phyloP scores from a whole-genome alignment of 2,888 invertebrate genomes.

The Cremastobaeus sp. region DNA sequence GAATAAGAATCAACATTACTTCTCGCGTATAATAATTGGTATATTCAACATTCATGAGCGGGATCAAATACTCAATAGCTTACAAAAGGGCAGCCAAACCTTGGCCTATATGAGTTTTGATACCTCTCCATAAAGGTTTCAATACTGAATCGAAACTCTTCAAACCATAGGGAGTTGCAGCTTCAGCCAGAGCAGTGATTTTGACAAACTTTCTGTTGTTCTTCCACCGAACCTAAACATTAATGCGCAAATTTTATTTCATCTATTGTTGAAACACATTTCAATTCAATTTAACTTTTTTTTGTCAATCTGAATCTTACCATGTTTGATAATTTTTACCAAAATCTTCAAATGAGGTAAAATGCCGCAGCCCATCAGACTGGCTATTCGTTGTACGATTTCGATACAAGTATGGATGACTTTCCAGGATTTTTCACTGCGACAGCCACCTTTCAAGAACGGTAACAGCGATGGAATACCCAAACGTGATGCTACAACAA shows the following conservation, averaged over 20 bases:
- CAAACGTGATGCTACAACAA: constrained; percentile 99
- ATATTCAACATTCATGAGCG: constrained; percentile 99
- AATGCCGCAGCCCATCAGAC: constrained; percentile 99
- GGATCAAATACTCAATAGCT: constrained; percentile 99
- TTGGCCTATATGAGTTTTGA: constrained; percentile 92
- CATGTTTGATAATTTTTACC: constrained; percentile 99
- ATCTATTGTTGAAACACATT: neutral
- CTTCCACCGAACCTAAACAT: constrained; percentile 90
- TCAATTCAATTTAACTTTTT: constrained; percentile 1
- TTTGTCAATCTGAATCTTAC: constrained; percentile 78
- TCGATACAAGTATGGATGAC: constrained; percentile 98
- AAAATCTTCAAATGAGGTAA: constrained; percentile 97
- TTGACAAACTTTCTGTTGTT: constrained; percentile 99
- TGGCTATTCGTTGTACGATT: constrained; percentile 99
- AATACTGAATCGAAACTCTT: constrained; percentile 99
- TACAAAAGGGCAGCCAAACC: constrained; percentile 99
- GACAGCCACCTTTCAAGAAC: constrained; percentile 98
- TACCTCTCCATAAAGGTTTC: constrained; percentile 99
- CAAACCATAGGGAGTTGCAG: constrained; percentile 99
- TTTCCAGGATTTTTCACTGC: constrained; percentile 99
- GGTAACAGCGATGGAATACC: constrained; percentile 98
- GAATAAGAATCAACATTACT: constrained; percentile 98
- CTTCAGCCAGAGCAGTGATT: constrained; percentile 99
- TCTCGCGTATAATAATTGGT: constrained; percentile 99
- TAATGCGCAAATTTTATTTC: neutral